Percentiles rank a stretch among this genome's conserved stretches.
Conservation (phyloP, 2,797 vertebrate genomes). For the Crenuchus spilurus region DNA sequence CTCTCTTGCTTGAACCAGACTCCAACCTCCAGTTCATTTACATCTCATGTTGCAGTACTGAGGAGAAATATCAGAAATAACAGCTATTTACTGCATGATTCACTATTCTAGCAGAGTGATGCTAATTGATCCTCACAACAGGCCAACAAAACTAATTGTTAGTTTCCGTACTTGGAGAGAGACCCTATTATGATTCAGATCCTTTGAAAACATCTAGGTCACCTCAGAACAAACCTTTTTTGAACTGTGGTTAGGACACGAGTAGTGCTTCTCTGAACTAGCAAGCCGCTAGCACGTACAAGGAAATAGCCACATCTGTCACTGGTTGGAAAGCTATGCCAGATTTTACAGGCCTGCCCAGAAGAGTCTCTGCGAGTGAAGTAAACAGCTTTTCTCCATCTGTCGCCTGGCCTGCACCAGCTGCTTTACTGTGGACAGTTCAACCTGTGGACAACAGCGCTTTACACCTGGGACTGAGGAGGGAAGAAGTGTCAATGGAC, state of each 20-base stretch:
- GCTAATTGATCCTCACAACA: slow-evolving; percentile 5
- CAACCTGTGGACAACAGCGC: slow-evolving; percentile 35
- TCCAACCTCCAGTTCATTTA: background rate
- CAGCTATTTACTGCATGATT: background rate
- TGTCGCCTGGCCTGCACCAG: slow-evolving; percentile 41
- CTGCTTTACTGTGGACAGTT: slow-evolving; percentile 33
- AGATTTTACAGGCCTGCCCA: slow-evolving; percentile 39
- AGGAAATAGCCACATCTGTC: slow-evolving; percentile 55
- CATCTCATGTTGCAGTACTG: background rate
- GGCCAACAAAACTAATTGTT: background rate
- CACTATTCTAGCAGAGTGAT: background rate
- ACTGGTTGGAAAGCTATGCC: slow-evolving; percentile 32
- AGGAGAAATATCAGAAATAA: background rate
- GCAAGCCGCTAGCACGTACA: slow-evolving; percentile 21
- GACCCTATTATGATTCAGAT: background rate
- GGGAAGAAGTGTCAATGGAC: slow-evolving; percentile 2
- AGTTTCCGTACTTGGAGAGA: background rate
- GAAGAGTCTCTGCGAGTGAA: slow-evolving; percentile 33
- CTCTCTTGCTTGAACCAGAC: background rate
- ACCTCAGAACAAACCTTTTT: background rate
- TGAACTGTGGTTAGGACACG: slow-evolving; percentile 2
- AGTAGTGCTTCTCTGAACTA: slow-evolving; percentile 25
- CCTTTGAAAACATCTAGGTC: background rate
- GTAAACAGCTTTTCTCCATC: slow-evolving; percentile 51
- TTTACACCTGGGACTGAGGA: slow-evolving; percentile 19